phyloP scores from a whole-genome alignment of 2,797 vertebrate species.

The Megaceryle alcyon region DNA sequence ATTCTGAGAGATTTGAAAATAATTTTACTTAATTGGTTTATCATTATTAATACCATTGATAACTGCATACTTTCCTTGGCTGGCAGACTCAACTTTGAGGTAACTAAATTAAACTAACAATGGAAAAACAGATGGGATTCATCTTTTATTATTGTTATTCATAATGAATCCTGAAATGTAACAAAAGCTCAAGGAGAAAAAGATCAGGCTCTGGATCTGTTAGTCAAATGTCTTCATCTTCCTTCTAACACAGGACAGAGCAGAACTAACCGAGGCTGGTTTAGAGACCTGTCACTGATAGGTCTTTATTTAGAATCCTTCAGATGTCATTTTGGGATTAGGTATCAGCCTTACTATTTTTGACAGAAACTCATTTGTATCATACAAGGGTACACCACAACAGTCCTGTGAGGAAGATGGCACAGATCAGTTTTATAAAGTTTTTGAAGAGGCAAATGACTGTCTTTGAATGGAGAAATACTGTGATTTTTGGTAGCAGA shows the following conservation, averaged over 20 bases:
- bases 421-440: background rate
- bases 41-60: constrained; percentile 29
- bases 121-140: background rate
- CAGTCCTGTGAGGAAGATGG: background rate
- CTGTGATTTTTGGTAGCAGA: background rate
- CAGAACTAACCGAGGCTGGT: background rate
- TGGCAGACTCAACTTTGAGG: constrained; percentile 16
- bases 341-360: background rate
- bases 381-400: background rate
- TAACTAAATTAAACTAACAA: background rate
- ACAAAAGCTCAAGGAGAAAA: background rate
- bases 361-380: background rate
- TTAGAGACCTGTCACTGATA: background rate
- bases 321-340: background rate
- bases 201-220: background rate
- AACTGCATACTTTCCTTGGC: constrained; percentile 1
- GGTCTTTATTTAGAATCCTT: background rate
- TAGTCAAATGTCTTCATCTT: background rate
- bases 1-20: constrained; percentile 19
- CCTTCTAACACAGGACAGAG: background rate
- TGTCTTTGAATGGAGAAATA: background rate
- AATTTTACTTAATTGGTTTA: constrained; percentile 14
- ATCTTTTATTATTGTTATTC: constrained; percentile 35
- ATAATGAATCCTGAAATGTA: background rate
- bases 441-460: background rate